Base-by-base conservation (phyloP, 2,797 vertebrate genomes). In the Rhinogobio ventralis region DNA sequence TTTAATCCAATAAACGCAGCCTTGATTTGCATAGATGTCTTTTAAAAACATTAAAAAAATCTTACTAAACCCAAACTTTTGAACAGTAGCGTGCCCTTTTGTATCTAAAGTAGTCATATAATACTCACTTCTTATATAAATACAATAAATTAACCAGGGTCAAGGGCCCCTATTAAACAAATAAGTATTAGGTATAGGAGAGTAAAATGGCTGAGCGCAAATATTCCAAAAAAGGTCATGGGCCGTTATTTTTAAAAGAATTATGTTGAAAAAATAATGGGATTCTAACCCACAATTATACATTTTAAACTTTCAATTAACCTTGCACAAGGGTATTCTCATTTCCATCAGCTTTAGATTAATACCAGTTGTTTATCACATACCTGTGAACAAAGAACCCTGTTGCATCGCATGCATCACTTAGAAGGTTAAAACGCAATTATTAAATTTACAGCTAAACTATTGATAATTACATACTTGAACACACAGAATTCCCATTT, bases 401-500 rank as follows among this genome's bases (percentile, higher is more conserved):
- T 83, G 86, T 83, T 87, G 81, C 83, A 77, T 51, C 62, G 82
- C 62, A 84, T 84, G 86, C 86, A 75, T 76, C 62, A 42, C 83
- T 79, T 51, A 55, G 71, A 89, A 87, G 86, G 86, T 68, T 86
- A 85, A 87, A 84, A 83, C 76, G 88, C 73, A 86, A 83, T 86
- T 86, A 84, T 84, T 85, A 81, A 89, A 83, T 85, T 89, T 83
- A 78, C 49, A 69, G 72, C 79, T 74, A 89, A 83, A 86, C 66
- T 85, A 84, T 84, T 84, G 92, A 93, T 95, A 93, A 95, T 95
- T 94, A 94, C 93, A 94, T 94, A 94, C 94, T 94, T 92, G 93
- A 95, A 94, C 91, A 95, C 93, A 93, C 94, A 94, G 93, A 93
- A 93, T 93, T 93, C 88, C 91, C 94, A 95, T 95, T 93, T 95